phyloP scores from a whole-genome alignment of 2,797 vertebrate genomes.

The Pangasius djambal region DNA sequence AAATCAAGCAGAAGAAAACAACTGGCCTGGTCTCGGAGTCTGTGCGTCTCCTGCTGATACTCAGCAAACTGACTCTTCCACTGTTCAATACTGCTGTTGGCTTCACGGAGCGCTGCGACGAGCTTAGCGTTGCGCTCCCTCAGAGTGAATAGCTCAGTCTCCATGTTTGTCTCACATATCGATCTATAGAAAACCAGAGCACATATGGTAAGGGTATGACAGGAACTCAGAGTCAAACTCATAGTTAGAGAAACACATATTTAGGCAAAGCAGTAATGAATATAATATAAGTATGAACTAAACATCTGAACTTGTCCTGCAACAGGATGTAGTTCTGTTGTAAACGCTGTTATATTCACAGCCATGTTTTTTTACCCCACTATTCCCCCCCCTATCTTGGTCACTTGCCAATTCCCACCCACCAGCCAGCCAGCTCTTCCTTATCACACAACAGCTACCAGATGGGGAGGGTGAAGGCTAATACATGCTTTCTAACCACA shows the following conservation, averaged over 20 bases:
- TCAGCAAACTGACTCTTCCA: constrained; percentile 92
- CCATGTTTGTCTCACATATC: constrained; percentile 90
- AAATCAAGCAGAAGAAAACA: neutral
- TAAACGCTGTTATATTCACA: neutral
- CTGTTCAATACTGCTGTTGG: constrained; percentile 85
- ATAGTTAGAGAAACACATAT: neutral
- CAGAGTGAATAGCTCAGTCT: constrained; percentile 91
- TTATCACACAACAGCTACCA: neutral
- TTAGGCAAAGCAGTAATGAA: neutral
- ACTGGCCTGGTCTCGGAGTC: constrained; percentile 83
- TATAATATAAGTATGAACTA: neutral
- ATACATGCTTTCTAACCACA: too few relatives aligned
- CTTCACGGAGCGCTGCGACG: constrained; percentile 87
- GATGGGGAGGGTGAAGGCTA: neutral
- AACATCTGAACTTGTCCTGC: neutral
- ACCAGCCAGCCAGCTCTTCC: neutral
- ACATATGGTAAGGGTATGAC: neutral
- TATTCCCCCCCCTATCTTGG: neutral
- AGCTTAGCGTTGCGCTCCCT: constrained; percentile 93
- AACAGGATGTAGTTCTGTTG: too few relatives aligned
- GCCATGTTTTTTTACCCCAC: neutral
- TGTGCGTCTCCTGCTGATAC: constrained; percentile 90
- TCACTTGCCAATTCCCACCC: neutral
- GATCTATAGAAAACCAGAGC: constrained; percentile 74
- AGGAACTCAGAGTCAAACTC: neutral